Evolutionary conservation across 1,140 invertebrate genomes (phyloP).

Genomic region (Hestina assimilis): DNA sequence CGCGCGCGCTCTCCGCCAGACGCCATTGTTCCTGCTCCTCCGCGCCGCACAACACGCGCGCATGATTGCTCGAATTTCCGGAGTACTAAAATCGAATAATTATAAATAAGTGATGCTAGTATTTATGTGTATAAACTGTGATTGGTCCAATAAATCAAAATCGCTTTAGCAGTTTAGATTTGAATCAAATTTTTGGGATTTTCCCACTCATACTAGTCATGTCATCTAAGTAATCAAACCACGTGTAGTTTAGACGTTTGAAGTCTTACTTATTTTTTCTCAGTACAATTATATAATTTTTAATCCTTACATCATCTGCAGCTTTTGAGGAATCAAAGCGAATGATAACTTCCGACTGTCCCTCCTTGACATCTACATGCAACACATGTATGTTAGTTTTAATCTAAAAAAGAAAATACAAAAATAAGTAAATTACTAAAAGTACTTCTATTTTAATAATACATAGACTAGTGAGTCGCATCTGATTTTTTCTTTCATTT

Average conservation of each 20-base stretch:
- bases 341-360: constrained; percentile 78
- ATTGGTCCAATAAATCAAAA: too few relatives aligned
- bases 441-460: too few relatives aligned
- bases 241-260: too few relatives aligned
- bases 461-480: too few relatives aligned
- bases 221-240: too few relatives aligned
- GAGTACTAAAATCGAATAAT: constrained; percentile 41
- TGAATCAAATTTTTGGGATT: too few relatives aligned
- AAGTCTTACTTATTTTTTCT: too few relatives aligned
- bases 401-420: constrained; percentile 80
- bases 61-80: constrained; percentile 28
- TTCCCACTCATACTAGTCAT: too few relatives aligned
- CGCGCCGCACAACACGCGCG: constrained; percentile 38
- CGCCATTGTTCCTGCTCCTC: constrained; percentile 58
- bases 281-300: constrained; percentile 19
- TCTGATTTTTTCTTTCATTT: too few relatives aligned
- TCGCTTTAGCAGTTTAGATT: too few relatives aligned
- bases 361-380: constrained; percentile 83
- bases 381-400: constrained; percentile 82
- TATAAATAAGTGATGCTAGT: background rate
- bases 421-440: background rate
- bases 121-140: too few relatives aligned
- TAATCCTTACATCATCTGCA: constrained; percentile 73
- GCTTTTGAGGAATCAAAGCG: constrained; percentile 80
- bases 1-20: constrained; percentile 36